phyloP scores from a whole-genome alignment of 2,797 vertebrate genomes.

The Enteromius paludinosus region DNA sequence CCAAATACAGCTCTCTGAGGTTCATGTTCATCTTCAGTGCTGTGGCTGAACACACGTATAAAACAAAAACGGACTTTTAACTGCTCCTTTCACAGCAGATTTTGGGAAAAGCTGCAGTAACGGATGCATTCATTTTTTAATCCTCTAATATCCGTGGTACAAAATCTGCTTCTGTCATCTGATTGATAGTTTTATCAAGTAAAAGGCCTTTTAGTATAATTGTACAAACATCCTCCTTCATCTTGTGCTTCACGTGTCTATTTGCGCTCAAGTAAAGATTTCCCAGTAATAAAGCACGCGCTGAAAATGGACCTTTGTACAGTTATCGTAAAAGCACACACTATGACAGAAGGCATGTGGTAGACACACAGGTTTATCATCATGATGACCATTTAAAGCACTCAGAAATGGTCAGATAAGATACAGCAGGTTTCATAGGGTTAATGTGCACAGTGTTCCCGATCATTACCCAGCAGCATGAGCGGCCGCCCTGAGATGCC shows the following conservation, averaged over 20 bases:
- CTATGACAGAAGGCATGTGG: not conserved
- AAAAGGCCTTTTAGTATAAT: not conserved
- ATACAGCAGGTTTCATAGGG: not conserved
- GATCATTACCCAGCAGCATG: constrained; percentile 87
- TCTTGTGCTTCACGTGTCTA: too few species aligned
- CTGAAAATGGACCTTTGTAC: not conserved
- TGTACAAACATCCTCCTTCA: too few species aligned
- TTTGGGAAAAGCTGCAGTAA: not conserved
- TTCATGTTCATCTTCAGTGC: constrained; percentile 98
- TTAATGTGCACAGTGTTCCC: not conserved
- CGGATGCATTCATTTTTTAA: not conserved
- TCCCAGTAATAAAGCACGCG: too few species aligned
- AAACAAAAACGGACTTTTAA: not conserved
- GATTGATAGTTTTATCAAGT: not conserved
- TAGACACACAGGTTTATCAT: not conserved
- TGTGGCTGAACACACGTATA: constrained; percentile 64
- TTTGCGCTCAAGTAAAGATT: not conserved
- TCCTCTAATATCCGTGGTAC: not conserved
- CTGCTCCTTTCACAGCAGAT: not conserved
- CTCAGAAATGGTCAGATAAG: not conserved
- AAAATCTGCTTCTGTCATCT: too few species aligned
- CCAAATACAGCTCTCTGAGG: constrained; percentile 90
- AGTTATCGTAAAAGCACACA: not conserved
- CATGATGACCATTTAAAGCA: not conserved
- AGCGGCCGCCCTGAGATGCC: constrained; percentile 89